A percentile compares a stretch with the other conserved stretches of the same genome.
Evolutionary conservation across 2,113 vertebrate genomes (phyloP).

Genomic region (Charadrius vociferus): DNA sequence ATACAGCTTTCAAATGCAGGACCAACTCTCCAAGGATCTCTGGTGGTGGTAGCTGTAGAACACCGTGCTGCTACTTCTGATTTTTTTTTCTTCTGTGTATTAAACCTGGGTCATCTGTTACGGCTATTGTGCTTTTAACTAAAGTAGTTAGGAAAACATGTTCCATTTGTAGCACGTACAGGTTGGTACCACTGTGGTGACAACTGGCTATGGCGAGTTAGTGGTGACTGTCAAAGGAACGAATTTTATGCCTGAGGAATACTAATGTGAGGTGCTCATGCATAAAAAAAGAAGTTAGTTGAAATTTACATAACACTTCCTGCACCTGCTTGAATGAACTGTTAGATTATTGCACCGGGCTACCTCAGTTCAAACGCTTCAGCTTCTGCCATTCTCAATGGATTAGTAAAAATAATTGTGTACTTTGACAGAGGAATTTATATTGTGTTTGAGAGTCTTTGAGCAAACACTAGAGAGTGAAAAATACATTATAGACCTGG

Average conservation of each 20-base stretch:
- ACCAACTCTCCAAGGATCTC: neutral
- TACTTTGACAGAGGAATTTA: conserved; percentile 66
- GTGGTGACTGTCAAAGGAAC: conserved; percentile 51
- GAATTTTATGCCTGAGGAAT: conserved; percentile 45
- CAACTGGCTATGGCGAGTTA: neutral
- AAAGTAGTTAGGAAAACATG: neutral
- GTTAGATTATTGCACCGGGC: conserved; percentile 50
- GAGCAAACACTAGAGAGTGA: conserved; percentile 65
- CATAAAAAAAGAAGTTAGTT: conserved; percentile 56
- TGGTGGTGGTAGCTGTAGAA: neutral
- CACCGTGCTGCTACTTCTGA: neutral
- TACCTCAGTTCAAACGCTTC: conserved; percentile 54
- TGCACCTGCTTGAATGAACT: conserved; percentile 46
- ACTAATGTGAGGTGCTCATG: conserved; percentile 47
- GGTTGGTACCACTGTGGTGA: neutral
- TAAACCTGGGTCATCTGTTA: neutral
- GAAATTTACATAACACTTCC: conserved; percentile 66
- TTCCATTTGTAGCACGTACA: neutral
- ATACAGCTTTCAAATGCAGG: neutral
- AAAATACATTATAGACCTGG: conserved; percentile 63
- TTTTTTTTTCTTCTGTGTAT: neutral
- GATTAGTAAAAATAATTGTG: conserved; percentile 70
- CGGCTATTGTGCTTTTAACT: neutral
- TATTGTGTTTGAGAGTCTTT: conserved; percentile 67
- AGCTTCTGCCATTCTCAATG: conserved; percentile 60